A percentile compares a stretch with the other conserved stretches of the same genome.
Evolutionary conservation across 2,113 vertebrate species (phyloP).

Genomic region (Tychaedon coryphoeus): DNA sequence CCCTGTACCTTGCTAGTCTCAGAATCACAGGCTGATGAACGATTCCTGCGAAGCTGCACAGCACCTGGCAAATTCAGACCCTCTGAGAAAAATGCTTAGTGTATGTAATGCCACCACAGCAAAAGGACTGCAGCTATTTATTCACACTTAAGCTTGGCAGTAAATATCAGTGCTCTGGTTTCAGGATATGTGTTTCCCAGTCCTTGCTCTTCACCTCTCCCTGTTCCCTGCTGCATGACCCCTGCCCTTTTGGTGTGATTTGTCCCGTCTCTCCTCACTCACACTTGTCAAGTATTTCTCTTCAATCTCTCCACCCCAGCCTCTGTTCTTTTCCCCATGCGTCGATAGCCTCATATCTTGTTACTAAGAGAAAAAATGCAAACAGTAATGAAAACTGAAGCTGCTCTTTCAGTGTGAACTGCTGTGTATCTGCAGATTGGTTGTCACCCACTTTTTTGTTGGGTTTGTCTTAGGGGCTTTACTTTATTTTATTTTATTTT

Average conservation of each 20-base stretch:
- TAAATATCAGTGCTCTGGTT: not conserved
- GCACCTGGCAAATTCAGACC: not conserved
- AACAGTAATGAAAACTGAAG: not conserved
- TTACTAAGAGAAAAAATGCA: not conserved
- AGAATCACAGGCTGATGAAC: not conserved
- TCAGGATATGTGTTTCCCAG: not conserved
- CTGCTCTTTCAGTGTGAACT: not conserved
- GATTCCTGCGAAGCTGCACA: not conserved
- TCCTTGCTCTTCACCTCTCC: not conserved
- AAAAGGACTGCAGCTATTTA: not conserved
- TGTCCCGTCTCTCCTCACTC: not conserved
- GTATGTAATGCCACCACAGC: not conserved
- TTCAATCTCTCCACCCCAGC: not conserved
- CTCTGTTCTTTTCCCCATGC: not conserved
- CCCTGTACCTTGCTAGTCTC: not conserved
- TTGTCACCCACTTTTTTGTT: not conserved
- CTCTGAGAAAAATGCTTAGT: not conserved
- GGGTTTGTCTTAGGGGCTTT: not conserved
- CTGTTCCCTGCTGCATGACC: not conserved
- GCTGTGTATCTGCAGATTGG: not conserved
- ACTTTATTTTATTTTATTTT: not conserved
- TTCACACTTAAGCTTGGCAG: not conserved
- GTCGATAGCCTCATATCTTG: fast-evolving
- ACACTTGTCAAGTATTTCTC: not conserved
- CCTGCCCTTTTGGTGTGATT: not conserved